Conservation (phyloP, 2,888 invertebrate species). For the Tigriopus californicus region DNA sequence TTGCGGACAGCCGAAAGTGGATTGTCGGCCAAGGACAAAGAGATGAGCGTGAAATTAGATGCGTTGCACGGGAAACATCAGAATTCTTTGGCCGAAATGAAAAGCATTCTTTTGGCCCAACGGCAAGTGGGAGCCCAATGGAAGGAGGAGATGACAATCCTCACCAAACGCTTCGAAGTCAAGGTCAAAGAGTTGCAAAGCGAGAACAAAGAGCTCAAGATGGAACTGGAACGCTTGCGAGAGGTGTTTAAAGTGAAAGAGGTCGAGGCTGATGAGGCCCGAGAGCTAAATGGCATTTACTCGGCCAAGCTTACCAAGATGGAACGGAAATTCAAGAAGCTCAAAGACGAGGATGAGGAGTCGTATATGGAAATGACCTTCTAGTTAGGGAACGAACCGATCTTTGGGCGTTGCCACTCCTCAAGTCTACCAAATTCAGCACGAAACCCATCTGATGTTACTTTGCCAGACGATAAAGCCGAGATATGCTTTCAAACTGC, state of each 20-base stretch:
- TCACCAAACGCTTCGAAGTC: neutral
- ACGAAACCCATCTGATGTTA: too few species aligned
- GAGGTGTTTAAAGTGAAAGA: neutral
- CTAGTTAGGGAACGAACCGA: neutral
- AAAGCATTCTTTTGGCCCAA: too few species aligned
- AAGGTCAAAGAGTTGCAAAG: neutral
- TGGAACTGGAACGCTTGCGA: neutral
- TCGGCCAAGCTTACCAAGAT: neutral
- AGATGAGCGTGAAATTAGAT: too few species aligned
- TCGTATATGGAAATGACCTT: neutral
- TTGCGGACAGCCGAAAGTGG: too few species aligned
- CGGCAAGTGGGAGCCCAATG: too few species aligned
- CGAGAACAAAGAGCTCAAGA: neutral
- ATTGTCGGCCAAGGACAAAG: too few species aligned
- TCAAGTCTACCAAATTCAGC: neutral
- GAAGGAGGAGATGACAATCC: too few species aligned
- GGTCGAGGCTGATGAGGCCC: neutral
- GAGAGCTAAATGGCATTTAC: neutral
- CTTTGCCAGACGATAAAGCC: too few species aligned
- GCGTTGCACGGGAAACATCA: too few species aligned
- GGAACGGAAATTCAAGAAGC: neutral
- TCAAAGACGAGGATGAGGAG: neutral
- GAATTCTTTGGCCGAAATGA: too few species aligned
- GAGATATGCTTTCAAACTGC: too few species aligned
- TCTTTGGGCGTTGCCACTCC: neutral